Evolutionary conservation across 2,797 vertebrate species (phyloP), one percentile per base, ranked within the genome.

Genomic region (Pristis pectinata): DNA sequence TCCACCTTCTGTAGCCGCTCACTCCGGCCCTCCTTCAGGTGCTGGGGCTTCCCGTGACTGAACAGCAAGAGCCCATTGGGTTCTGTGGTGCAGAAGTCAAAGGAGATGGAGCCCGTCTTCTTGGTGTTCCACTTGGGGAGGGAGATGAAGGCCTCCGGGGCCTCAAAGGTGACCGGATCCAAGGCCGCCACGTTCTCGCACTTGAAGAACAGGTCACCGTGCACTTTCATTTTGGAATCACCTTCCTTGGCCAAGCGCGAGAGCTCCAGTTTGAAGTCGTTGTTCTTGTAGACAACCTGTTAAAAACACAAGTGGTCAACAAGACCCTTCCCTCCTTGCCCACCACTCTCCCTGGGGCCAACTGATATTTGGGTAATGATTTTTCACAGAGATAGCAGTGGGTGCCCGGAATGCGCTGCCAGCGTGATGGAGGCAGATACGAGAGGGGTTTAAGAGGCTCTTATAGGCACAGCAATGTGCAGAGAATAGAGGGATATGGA

Each of bases 281-380:
- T 99, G 97, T 99, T 99, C 97, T 98, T 99, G 96, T 99, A 99
- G 95, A 99, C 98, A 95, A 99, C 98, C 99, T 99, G 97, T 11
- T 1, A 34, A n/a, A 22, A 91, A 91, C 0, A 17, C 37, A 80
- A 44, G 19, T 22, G 0, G 41, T 22, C 37, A 17, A n/a, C 4
- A 3, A 41, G 13, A 41, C 34, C 79, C n/a, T 17, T 6, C 2
- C 76, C 77, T 24, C 7, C 7, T 11, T 59, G 5, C 70, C 24
- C 67, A 70, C 22, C 67, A 72, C 24, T 27, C 72, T 27, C 22
- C 2, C 27, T 7, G 27, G 27, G 24, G 2, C 24, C 24, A 7
- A 4, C 72, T 74, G 1, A 27, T 30, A 74, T 6, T 7, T 74
- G 67, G 24, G 67, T 70, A 1, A 49, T 49, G 49, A 49, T 49